Base-by-base conservation (phyloP, 2,113 vertebrate species). In the Chauna torquata region DNA sequence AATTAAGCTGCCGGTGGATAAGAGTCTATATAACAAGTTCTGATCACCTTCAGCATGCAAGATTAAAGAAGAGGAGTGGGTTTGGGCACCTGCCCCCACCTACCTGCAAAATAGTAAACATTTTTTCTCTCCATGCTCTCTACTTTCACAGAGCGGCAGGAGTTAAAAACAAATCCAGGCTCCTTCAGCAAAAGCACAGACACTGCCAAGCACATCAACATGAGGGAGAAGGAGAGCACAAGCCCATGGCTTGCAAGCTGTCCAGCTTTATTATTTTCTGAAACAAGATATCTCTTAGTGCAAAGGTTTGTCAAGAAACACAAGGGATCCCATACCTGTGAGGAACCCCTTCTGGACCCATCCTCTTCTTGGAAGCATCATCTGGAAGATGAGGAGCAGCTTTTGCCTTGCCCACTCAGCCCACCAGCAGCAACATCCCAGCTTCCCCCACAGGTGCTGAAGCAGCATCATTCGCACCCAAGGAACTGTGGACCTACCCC, bases 1-100 rank as follows among this genome's bases (percentile, higher is more conserved):
- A 95, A 95, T 95, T 82, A 94, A 93, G 78, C 28, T 82, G 77
- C 77, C 74, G 82, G 17, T 59, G 84, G 91, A 94, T 61, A 95
- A 87, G 61, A 42, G 65, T 72, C 81, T 94, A 7, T 61, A 57
- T 24, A 87, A 66, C 78, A 87, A 80, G 20, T 54, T 94, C 83
- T n/a, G 77, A 91, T 82, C 70, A 77, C 78, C 86, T 64, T 91
- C 66, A 80, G 62, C 57, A 66, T 66, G 65, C 40, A 42, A 79
- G 81, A 92, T 49, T 36, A 58, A 76, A 93, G 76, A 79, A 7
- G 30, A 69, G 25, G 47, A 61, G 36, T 0, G 2, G n/a, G 24
- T 57, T 84, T 66, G 54, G 42, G 34, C 62, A 34, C 45, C 52
- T 9, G 79, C 3, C 6, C 27, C 50, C n/a, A 68, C 32, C 79